Base-by-base conservation (phyloP, 2,113 vertebrate genomes). In the Ptychochromis oligacanthus region DNA sequence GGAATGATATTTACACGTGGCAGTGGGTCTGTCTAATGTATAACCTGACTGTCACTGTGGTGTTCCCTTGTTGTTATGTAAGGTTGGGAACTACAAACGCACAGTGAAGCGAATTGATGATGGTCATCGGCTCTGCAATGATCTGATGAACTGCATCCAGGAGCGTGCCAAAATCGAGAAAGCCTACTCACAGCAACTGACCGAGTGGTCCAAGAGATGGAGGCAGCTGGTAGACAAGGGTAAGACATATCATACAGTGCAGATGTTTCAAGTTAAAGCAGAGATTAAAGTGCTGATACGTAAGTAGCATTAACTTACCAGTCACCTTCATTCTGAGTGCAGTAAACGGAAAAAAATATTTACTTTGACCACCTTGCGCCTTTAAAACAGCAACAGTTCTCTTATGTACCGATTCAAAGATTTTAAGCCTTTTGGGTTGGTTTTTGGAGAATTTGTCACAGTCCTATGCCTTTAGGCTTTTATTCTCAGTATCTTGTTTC, bases 81-180 rank as follows among this genome's bases (percentile, higher is more conserved):
- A 99, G 98, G 97, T 99, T 76, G 98, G 97, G 55, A 98, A 99
- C 95, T 99, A 99, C 96, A 99, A 99, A 89, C 96, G 97, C n/a
- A 96, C 98, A 0, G 97, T 99, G 90, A 99, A 98, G 88, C 93
- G 98, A 80, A 98, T 98, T 1, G 98, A 99, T 0, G 98, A 99
- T 0, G 98, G 98, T 1, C 96, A 99, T 91, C 95, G 98, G 61
- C 96, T 99, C 84, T 99, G 98, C 95, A 99, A 97, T 1, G 98
- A 99, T 92, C 93, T 99, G 87, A 98, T 99, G 97, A 98, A 89
- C 95, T 99, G 98, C 26, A 95, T 99, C 87, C 98, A 99, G 14
- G 98, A 99, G 91, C 95, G 98, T n/a, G 97, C 98, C 94, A 99
- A 99, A 94, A 98, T 99, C 2, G 98, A 99, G 95, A 99, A 98